Base-by-base conservation (phyloP, 1,140 invertebrate species). In the Nephila pilipes region DNA sequence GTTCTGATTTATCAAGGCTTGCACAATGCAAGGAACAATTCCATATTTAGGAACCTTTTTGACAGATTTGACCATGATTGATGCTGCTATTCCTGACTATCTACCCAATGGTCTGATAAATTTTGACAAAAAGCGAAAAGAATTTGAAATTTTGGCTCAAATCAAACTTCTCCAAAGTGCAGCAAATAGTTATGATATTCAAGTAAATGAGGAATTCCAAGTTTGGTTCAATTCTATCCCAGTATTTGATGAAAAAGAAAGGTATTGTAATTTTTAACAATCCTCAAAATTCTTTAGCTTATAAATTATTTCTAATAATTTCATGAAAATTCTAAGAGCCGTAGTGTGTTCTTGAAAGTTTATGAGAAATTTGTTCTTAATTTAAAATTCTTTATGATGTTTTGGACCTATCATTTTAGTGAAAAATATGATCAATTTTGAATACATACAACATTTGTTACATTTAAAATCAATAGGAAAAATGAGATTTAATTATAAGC, bases 31-130 rank as follows among this genome's bases (percentile, higher is more conserved):
- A 81, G 99, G 99, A 32, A 99, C 99, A 1, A 99, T 99, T 95
- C 99, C 99, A 8, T 99, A 99, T 95, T 96, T 99, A 92, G 99
- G 99, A 25, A 99, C 99, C 14, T 99, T 99, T 95, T 96, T 99
- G 58, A 99, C 99, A 0, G 99, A 99, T 95, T 96, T 99, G 57
- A 99, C 98, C 3, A 99, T 99, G 98, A 99, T 99, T 95, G 99
- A 99, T 95, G 98, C 99, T 25, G 99, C 99, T 25, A 98, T 99
- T 94, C 98, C 98, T 0, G 99, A 99, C 95, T 97, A 96, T 38
- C 97, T 98, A 91, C 96, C 96, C 14, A 97, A 96, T 46, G 97
- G 97, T 93, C 96, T 99, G 2, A 99, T 99, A 60, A 99, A 99
- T 96, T 99, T 99, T 95, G 99, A 99, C 95, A 99, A 99, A 96